Percentiles rank a stretch among this genome's conserved stretches.
These are phyloP conservation scores for Ormyrus thymus DNA, from an alignment of 2,888 invertebrate genomes.

Conservation along the genomic window DNA sequence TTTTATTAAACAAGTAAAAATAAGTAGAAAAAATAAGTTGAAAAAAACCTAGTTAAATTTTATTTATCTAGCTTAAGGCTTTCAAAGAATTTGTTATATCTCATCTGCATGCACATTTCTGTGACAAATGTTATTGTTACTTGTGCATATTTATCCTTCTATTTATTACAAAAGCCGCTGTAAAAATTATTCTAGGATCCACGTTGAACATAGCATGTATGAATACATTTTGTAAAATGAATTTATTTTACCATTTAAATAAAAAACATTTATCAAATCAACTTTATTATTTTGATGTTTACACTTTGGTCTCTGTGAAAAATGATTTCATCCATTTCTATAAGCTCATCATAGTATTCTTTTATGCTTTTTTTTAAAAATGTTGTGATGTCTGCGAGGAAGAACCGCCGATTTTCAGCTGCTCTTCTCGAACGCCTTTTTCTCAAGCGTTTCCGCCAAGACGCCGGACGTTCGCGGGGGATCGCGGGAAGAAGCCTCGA, in stretches of 20 bases:
- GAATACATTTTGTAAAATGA: slow-evolving; percentile 75
- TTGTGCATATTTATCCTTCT: slow-evolving; percentile 81
- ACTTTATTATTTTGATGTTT: slow-evolving; percentile 53
- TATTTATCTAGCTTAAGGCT: slow-evolving; percentile 76
- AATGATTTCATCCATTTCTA: slow-evolving; percentile 75
- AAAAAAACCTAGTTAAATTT: slow-evolving; percentile 75
- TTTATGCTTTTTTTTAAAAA: slow-evolving; percentile 78
- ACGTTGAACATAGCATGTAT: slow-evolving; percentile 80
- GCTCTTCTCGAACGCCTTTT: too few relatives aligned
- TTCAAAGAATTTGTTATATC: slow-evolving; percentile 79
- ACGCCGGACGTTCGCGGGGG: too few relatives aligned
- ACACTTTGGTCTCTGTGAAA: slow-evolving; percentile 78
- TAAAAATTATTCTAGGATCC: slow-evolving; percentile 80
- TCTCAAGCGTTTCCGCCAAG: too few relatives aligned
- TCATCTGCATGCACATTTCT: slow-evolving; percentile 78
- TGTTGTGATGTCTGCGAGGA: slow-evolving; percentile 77
- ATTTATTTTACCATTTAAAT: not conserved
- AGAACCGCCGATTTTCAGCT: too few relatives aligned
- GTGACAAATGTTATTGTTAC: slow-evolving; percentile 79
- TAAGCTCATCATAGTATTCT: slow-evolving; percentile 75
- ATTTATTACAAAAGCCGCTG: slow-evolving; percentile 78
- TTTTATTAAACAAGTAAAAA: not conserved
- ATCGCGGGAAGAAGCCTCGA: too few relatives aligned
- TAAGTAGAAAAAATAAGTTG: not conserved
- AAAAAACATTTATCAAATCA: not conserved